Evolutionary conservation across 2,113 vertebrate genomes (phyloP), one percentile per base, ranked within the genome.

Genomic region (Synchiropus splendidus): DNA sequence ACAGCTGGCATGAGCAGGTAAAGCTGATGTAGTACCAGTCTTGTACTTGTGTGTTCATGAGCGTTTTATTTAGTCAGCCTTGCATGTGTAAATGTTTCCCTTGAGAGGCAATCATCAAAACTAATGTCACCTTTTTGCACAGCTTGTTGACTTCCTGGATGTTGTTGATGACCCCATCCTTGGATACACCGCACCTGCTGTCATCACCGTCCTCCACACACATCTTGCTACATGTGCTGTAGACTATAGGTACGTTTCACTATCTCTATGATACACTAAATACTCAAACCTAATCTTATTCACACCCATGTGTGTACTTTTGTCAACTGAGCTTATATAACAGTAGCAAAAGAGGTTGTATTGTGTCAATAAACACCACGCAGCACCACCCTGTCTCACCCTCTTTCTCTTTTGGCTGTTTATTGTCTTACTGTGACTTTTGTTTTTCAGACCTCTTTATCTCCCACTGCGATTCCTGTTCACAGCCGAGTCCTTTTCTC

Each of bases 1-100:
- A 90, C 57, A 93, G 90, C 64, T 94, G 92, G 92, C 85, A 94
- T n/a, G 86, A 89, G 48, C 92, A 94, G 85, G 91, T 94, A 61
- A 58, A 54, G 30, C 34, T n/a, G 13, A 35, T n/a, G 13, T 11
- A 12, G 12, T 12, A 12, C 6, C n/a, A n/a, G n/a, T n/a, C n/a
- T n/a, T n/a, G n/a, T n/a, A n/a, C n/a, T n/a, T n/a, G n/a, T n/a
- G n/a, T 12, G 13, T 36, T 36, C 13, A 36, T 36, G 12, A 36
- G 2, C 6, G 21, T 27, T 27, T 27, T 27, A 27, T 27, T 14
- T 36, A 35, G 1, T 35, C 34, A 10, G 31, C 10, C 32, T 4
- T 12, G 33, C 2, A 6, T 2, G 39, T 27, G 3, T 13, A 30
- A 21, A 9, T 13, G n/a, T n/a, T 32, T 3, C 12, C 10, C 9